Evolutionary conservation across 2,888 invertebrate genomes (phyloP), one percentile per base, ranked within the genome.

Genomic region (Pristionchus japonicus): DNA sequence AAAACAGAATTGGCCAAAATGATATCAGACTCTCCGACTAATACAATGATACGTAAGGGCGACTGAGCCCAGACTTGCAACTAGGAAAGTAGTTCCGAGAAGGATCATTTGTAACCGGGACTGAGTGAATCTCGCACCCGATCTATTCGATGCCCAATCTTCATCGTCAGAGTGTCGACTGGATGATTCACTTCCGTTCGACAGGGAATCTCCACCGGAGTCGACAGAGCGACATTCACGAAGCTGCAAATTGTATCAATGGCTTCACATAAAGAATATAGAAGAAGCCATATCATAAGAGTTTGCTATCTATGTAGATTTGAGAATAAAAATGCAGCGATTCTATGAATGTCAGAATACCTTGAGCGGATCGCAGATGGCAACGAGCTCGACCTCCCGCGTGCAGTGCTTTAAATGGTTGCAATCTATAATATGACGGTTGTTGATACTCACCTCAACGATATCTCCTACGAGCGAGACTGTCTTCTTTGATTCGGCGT

Each of bases 141-240:
- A 83, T 85, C 64, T 11, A 15, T 83, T 83, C 23, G 82, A 83
- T 11, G 77, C 47, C 87, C 87, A 87, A 23, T 87, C 87, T 87
- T 87, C 87, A 20, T 87, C 87, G 47, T 87, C 87, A 0, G 87
- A 87, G 40, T 87, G 87, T 37, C 87, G 47, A 49, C 86, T 52
- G 49, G 86, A 70, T 23, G 61, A 61, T 31, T 64, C 85, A 31
- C 85, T 85, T 61, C 86, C 86, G 17, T 86, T 86, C 20, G 86
- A 86, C 1, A 86, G 67, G 13, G 86, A 86, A 15, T 86, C 86
- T 31, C 86, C 86, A 0, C 86, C 86, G 23, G 49, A 49, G 27
- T 86, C 86, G 17, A 67, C 61, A 27, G 87, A 77, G 6, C 87
- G 80, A 31, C 82, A 88, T 31, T 83, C 83, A 17, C 88, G 82